phyloP scores from a whole-genome alignment of 2,888 invertebrate species.

The Drosophila paracracens region DNA sequence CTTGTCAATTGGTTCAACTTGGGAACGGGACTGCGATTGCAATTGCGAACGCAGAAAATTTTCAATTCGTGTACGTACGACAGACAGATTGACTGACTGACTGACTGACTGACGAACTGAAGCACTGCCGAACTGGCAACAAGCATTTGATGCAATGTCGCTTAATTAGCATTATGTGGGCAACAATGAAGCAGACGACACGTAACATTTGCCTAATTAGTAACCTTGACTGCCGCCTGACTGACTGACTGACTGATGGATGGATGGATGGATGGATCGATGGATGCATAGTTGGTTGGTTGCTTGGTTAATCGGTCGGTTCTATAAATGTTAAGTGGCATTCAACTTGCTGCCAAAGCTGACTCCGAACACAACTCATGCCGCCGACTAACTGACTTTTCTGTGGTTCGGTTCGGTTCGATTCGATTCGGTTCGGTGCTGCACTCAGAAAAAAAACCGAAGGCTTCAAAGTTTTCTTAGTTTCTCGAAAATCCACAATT shows the following conservation, averaged over 20 bases:
- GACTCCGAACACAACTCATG: conserved; percentile 40
- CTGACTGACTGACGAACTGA: conserved; percentile 8
- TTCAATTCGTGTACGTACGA: conserved; percentile 10
- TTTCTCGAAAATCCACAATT: neutral
- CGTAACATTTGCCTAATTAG: conserved; percentile 69
- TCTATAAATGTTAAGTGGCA: conserved; percentile 51
- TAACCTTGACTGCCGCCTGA: conserved; percentile 66
- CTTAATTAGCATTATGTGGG: conserved; percentile 72
- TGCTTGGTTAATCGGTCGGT: conserved; percentile 12
- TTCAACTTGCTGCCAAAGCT: conserved; percentile 48
- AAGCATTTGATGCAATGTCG: conserved; percentile 69
- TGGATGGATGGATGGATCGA: conserved; percentile 16
- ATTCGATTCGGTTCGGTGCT: neutral
- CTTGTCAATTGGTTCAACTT: conserved; percentile 53
- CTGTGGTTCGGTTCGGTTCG: neutral
- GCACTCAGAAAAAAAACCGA: neutral
- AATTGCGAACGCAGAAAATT: conserved; percentile 35
- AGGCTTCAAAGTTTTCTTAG: neutral
- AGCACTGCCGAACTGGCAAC: conserved; percentile 9
- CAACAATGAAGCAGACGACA: conserved; percentile 20
- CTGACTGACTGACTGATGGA: conserved; percentile 38
- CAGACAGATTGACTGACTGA: neutral
- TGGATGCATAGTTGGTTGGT: conserved; percentile 8
- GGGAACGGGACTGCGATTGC: conserved; percentile 19
- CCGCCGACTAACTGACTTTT: conserved; percentile 13